These are phyloP conservation scores for Noctua fimbriata DNA, from an alignment of 2,888 invertebrate genomes.

Conservation along the genomic window DNA sequence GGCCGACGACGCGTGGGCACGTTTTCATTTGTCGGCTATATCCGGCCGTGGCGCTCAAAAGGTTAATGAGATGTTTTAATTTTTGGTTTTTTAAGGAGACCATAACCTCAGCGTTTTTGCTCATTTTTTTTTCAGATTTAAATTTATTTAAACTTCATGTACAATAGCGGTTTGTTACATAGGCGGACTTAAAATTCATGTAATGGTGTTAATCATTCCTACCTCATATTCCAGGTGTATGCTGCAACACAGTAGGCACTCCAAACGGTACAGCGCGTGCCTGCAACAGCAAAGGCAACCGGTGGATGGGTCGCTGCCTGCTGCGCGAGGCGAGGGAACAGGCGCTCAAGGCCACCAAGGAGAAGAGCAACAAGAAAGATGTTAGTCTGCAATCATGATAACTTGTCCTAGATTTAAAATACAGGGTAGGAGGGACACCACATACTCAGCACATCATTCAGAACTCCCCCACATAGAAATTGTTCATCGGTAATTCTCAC, in stretches of 20 bases:
- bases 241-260: conserved; percentile 75
- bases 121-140: too few relatives aligned
- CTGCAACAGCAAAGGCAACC: conserved; percentile 74
- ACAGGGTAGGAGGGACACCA: too few relatives aligned
- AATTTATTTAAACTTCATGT: neutral
- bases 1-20: too few relatives aligned
- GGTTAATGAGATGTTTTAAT: neutral
- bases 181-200: neutral
- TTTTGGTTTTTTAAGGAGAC: neutral
- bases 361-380: conserved; percentile 83
- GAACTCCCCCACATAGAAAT: too few relatives aligned
- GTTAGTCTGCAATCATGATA: conserved; percentile 72
- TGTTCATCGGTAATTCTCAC: too few relatives aligned
- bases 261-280: conserved; percentile 67
- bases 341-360: conserved; percentile 74
- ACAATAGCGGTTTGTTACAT: too few relatives aligned
- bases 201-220: neutral
- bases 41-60: too few relatives aligned
- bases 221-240: conserved; percentile 67
- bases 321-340: conserved; percentile 85
- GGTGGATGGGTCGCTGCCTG: conserved; percentile 88
- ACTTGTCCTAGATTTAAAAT: neutral
- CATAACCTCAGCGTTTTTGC: neutral
- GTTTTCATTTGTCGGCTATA: too few relatives aligned
- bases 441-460: too few relatives aligned